These are phyloP conservation scores for Pedicia rivosa DNA, from an alignment of 2,888 invertebrate species.

Conservation along the genomic window DNA sequence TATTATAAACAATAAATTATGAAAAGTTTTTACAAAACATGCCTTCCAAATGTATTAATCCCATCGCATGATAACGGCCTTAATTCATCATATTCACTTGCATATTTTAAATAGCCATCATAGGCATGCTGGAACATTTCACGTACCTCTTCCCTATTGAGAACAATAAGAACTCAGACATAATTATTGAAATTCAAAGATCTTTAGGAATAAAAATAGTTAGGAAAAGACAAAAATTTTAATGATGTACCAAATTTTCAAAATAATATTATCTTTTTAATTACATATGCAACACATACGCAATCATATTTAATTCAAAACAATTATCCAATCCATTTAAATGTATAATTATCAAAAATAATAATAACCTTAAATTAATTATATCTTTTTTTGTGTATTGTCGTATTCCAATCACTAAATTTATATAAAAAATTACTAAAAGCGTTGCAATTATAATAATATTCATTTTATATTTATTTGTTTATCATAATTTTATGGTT, in stretches of 20 bases:
- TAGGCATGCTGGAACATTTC: conserved; percentile 98
- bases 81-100: conserved; percentile 92
- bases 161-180: no score
- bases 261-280: no score
- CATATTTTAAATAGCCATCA: conserved; percentile 83
- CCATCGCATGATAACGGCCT: conserved; percentile 93
- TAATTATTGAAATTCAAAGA: background rate
- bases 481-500: no score
- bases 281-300: no score
- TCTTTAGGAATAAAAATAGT: no score
- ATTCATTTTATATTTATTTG: no score
- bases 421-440: background rate
- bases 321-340: no score
- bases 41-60: conserved; percentile 57
- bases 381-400: conserved; percentile 42
- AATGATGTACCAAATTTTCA: no score
- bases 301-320: no score
- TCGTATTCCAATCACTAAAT: conserved; percentile 18
- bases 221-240: no score
- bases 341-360: no score
- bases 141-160: conserved; percentile 64
- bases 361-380: conserved; percentile 34
- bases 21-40: conserved; percentile 9
- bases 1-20: background rate
- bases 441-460: no score